Conservation (phyloP, 2,113 vertebrate species). For the Tragelaphus scriptus region DNA sequence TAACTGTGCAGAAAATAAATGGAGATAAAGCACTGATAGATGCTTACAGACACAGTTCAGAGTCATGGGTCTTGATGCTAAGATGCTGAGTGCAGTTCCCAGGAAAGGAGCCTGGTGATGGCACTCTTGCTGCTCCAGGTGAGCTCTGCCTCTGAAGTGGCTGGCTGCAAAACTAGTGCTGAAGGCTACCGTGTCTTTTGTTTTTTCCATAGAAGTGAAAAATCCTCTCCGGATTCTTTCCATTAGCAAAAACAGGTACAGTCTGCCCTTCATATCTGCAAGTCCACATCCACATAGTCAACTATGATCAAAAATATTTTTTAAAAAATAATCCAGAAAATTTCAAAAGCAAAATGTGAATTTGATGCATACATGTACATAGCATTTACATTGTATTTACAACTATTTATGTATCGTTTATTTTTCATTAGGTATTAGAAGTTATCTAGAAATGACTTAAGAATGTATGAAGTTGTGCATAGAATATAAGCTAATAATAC, state of each 20-base stretch:
- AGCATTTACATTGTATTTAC: background rate
- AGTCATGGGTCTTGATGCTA: background rate
- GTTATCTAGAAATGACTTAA: background rate
- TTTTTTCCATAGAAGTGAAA: background rate
- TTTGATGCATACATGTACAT: background rate
- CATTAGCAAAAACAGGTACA: background rate
- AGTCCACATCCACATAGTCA: background rate
- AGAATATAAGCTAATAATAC: background rate
- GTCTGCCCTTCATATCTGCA: background rate
- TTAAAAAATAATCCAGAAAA: background rate
- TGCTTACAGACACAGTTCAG: background rate
- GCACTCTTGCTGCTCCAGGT: background rate
- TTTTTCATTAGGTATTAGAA: background rate
- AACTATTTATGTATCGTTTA: background rate
- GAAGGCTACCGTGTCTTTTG: background rate
- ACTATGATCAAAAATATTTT: background rate
- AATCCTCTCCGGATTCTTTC: background rate
- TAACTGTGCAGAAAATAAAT: background rate
- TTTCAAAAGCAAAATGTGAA: background rate
- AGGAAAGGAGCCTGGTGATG: background rate
- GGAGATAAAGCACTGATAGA: background rate
- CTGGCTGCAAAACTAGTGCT: background rate
- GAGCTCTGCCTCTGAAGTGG: background rate
- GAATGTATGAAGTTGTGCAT: background rate
- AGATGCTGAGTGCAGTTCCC: background rate